Evolutionary conservation across 2,113 vertebrate species (phyloP), one percentile per base, ranked within the genome.

Genomic region (Malaclemys terrapin): DNA sequence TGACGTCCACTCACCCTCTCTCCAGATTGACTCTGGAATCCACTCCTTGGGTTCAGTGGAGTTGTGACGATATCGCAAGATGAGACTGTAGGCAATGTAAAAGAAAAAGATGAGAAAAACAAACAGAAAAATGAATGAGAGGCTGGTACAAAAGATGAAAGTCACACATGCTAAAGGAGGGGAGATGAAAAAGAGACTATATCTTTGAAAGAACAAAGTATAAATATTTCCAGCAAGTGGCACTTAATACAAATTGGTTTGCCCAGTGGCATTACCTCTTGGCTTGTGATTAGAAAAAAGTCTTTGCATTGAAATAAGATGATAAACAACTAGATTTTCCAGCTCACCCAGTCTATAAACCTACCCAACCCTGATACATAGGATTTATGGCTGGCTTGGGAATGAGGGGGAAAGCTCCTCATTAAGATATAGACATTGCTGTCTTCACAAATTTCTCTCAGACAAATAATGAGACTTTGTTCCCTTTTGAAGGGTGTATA

Each of bases 91-190:
- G 19, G 29, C 35, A 6, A 57, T 80, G 78, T 24, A 89, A 90
- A 89, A 94, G 17, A 45, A 87, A 81, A 86, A 45, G 1, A 78
- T 3, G 57, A 50, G 6, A 92, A 94, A 96, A 92, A 92, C 16
- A 90, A 94, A 89, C 20, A 52, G 31, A 81, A 47, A 29, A 62
- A 57, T 72, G 76, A 87, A 78, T 19, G 13, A 10, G 52, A 76
- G 52, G 24, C 20, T 25, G 59, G 31, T 50, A 24, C 13, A 91
- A 53, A 89, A 93, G 93, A 25, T 50, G 35, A 65, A 59, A 24
- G 56, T 2, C 59, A 27, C 2, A 91, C 90, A 69, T 82, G 19
- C 17, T 42, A 85, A 90, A 89, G 27, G 29, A 84, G 54, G 27
- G 49, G 83, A 94, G 29, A 7, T 72, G 45, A 80, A 50, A 35